These are phyloP conservation scores for Muntiacus reevesi DNA, from an alignment of 2,113 vertebrate genomes.

Conservation along the genomic window DNA sequence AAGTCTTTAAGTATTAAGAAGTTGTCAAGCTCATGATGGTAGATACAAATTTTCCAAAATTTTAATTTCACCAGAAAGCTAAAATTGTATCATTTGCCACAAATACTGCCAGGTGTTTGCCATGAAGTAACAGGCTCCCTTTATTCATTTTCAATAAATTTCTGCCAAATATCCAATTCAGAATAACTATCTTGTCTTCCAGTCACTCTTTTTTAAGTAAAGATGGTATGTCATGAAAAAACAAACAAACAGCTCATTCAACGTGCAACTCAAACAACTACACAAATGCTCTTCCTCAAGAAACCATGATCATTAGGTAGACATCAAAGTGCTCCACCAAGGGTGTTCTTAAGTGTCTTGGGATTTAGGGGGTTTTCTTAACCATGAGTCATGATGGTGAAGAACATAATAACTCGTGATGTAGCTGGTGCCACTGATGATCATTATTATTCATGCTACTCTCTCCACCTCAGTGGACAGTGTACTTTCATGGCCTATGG, in stretches of 20 bases:
- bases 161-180: neutral
- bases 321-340: neutral
- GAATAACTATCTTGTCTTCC: neutral
- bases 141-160: constrained; percentile 10
- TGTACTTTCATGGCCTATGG: neutral
- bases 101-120: neutral
- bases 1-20: neutral
- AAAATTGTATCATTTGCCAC: neutral
- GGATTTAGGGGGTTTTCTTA: neutral
- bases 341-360: neutral
- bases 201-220: neutral
- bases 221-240: neutral
- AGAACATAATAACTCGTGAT: neutral
- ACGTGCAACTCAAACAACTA: neutral
- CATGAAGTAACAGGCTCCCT: neutral
- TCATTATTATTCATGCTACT: neutral
- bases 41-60: neutral
- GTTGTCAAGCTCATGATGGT: neutral
- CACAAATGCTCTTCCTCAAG: neutral
- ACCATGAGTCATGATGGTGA: neutral
- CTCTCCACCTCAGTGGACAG: neutral
- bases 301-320: neutral
- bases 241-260: neutral
- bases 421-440: neutral
- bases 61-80: neutral